Evolutionary conservation across 2,113 vertebrate genomes (phyloP).

Genomic region (Engystomops pustulosus): DNA sequence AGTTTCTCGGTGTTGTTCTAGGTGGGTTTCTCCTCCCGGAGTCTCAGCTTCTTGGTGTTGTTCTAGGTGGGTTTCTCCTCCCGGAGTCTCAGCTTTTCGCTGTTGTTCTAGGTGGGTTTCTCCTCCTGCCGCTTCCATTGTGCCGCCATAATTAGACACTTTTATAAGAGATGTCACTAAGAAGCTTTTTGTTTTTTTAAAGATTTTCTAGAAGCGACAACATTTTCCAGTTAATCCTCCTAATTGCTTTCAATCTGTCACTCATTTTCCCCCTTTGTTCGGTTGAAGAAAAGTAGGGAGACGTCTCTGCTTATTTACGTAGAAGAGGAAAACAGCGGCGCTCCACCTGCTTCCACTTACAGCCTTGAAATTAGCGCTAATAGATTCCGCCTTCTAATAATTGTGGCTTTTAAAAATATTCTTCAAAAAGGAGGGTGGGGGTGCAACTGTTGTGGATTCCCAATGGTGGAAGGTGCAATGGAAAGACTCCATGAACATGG

Average conservation of each 20-base stretch:
- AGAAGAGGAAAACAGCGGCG: background rate
- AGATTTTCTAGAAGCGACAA: background rate
- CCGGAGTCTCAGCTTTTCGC: too few species aligned
- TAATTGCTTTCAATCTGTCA: constrained; percentile 19
- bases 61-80: too few species aligned
- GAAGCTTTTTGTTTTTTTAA: constrained; percentile 2
- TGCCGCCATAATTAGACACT: constrained; percentile 1
- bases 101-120: background rate
- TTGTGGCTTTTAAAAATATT: too few species aligned
- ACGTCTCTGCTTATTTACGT: background rate
- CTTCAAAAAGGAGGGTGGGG: background rate
- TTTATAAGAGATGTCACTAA: background rate
- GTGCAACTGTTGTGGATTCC: background rate
- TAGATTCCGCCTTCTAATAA: background rate
- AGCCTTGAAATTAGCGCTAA: background rate
- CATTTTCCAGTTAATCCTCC: background rate
- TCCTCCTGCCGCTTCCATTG: background rate
- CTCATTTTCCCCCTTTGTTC: constrained; percentile 1
- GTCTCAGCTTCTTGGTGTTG: too few species aligned
- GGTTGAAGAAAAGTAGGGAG: background rate
- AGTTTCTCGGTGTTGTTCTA: too few species aligned
- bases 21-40: too few species aligned
- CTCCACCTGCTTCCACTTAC: constrained; percentile 44
- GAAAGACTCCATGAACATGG: background rate
- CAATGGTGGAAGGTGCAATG: background rate